These are phyloP conservation scores for Cactoblastis cactorum DNA, from an alignment of 2,888 invertebrate species.

Conservation along the genomic window DNA sequence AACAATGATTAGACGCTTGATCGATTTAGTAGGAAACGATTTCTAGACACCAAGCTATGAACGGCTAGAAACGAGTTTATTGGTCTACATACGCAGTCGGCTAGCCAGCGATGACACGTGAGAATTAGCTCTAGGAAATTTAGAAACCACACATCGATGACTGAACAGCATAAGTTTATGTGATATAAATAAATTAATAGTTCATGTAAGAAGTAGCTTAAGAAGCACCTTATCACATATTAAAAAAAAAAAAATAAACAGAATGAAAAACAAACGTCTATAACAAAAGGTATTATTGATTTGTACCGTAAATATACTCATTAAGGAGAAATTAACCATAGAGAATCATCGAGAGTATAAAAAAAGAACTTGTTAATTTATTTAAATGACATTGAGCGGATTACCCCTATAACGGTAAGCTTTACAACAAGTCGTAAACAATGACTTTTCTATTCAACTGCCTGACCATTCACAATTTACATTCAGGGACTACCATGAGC, in stretches of 20 bases:
- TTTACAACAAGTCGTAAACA: slow-evolving; percentile 31
- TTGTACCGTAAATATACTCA: neutral
- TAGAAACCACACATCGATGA: slow-evolving; percentile 45
- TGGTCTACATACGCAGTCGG: slow-evolving; percentile 71
- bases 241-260: too few relatives aligned
- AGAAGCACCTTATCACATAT: too few relatives aligned
- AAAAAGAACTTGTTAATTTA: slow-evolving; percentile 24
- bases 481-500: slow-evolving; percentile 10
- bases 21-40: slow-evolving; percentile 74
- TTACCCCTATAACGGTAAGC: slow-evolving; percentile 42
- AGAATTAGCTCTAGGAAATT: slow-evolving; percentile 64
- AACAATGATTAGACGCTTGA: slow-evolving; percentile 66
- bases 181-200: neutral
- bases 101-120: slow-evolving; percentile 66
- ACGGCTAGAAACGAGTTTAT: slow-evolving; percentile 71
- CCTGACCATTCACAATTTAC: slow-evolving; percentile 25
- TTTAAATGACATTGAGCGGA: slow-evolving; percentile 26
- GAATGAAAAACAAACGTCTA: too few relatives aligned
- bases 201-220: too few relatives aligned
- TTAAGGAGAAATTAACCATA: neutral
- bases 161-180: slow-evolving; percentile 20
- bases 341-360: slow-evolving; percentile 21
- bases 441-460: slow-evolving; percentile 32
- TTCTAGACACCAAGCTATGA: slow-evolving; percentile 63
- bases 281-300: too few relatives aligned